Conservation (phyloP, 1,140 invertebrate species). For the Colletes gigas region DNA sequence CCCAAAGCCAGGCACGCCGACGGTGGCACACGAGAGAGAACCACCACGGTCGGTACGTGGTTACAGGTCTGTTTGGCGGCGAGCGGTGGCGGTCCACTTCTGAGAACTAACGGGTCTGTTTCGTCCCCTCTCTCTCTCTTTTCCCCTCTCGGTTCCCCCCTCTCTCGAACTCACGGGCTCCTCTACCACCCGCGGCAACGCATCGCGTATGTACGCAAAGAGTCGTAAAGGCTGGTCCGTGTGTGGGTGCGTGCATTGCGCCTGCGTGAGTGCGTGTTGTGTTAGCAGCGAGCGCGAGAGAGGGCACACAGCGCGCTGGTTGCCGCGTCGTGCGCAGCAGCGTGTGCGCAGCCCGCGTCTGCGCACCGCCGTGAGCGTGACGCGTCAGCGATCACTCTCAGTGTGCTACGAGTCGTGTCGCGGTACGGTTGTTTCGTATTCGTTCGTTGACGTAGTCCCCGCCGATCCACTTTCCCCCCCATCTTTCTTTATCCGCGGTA, state of each 20-base stretch:
- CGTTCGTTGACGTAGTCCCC: neutral
- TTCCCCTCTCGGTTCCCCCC: neutral
- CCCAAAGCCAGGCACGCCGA: slow-evolving; percentile 1
- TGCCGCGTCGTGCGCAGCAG: slow-evolving; percentile 59
- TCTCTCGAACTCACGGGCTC: too few species aligned
- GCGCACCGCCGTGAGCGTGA: slow-evolving; percentile 66
- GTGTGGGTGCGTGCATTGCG: slow-evolving; percentile 47
- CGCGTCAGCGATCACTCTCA: slow-evolving; percentile 73
- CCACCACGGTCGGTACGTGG: slow-evolving; percentile 59
- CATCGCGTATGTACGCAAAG: slow-evolving; percentile 39
- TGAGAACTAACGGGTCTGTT: slow-evolving; percentile 80
- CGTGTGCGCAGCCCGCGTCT: slow-evolving; percentile 62
- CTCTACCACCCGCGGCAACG: slow-evolving; percentile 56
- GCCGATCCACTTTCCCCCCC: slow-evolving; percentile 9
- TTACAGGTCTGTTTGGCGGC: slow-evolving; percentile 76
- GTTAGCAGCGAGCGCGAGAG: slow-evolving; percentile 18
- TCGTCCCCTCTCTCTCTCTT: slow-evolving; percentile 64
- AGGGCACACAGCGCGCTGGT: slow-evolving; percentile 18
- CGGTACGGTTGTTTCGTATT: slow-evolving; percentile 46
- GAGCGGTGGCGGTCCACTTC: slow-evolving; percentile 74
- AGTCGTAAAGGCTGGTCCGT: slow-evolving; percentile 13
- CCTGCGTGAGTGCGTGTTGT: slow-evolving; percentile 54
- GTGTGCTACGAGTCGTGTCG: slow-evolving; percentile 71
- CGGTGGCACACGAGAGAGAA: slow-evolving; percentile 39
- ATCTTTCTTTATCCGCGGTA: neutral